A percentile compares a stretch with the other conserved stretches of the same genome.
Conservation (phyloP, 2,888 invertebrate species). For the Malthinus flaveolus region DNA sequence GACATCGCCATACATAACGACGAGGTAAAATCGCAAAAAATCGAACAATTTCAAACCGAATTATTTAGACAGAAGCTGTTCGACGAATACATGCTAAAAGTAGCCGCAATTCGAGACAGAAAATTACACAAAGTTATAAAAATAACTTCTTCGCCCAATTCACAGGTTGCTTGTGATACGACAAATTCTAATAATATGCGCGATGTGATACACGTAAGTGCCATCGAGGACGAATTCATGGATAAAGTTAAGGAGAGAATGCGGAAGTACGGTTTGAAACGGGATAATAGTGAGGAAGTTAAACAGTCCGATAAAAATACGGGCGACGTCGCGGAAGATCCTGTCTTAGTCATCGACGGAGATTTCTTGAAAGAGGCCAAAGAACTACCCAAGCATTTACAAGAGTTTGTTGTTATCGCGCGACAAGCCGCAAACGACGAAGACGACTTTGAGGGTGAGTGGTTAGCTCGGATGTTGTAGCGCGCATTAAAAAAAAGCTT, state of each 20-base stretch:
- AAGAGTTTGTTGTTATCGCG: conserved; percentile 74
- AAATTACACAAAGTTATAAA: conserved; percentile 80
- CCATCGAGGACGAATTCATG: conserved; percentile 77
- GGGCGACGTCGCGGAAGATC: conserved; percentile 39
- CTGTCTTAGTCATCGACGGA: conserved; percentile 67
- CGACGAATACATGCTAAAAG: conserved; percentile 78
- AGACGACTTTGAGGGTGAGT: conserved; percentile 58
- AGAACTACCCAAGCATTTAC: conserved; percentile 75
- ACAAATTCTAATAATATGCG: conserved; percentile 22
- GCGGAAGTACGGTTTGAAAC: conserved; percentile 67
- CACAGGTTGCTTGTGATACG: conserved; percentile 51
- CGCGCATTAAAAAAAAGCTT: background rate
- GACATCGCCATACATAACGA: conserved; percentile 52
- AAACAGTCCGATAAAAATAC: conserved; percentile 39
- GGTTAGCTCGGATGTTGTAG: conserved; percentile 21
- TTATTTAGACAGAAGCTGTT: conserved; percentile 80
- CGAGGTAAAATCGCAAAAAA: conserved; percentile 26
- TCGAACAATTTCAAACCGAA: conserved; percentile 54
- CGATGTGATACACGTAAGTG: conserved; percentile 53
- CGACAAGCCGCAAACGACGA: conserved; percentile 47
- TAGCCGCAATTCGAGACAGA: conserved; percentile 76
- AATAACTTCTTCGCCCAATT: conserved; percentile 63
- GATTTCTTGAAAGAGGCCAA: conserved; percentile 64
- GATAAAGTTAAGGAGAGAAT: conserved; percentile 73
- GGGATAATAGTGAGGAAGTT: conserved; percentile 66